A percentile compares a stretch with the other conserved stretches of the same genome.
phyloP scores from a whole-genome alignment of 1,140 invertebrate genomes.

The Papilio dardanus region DNA sequence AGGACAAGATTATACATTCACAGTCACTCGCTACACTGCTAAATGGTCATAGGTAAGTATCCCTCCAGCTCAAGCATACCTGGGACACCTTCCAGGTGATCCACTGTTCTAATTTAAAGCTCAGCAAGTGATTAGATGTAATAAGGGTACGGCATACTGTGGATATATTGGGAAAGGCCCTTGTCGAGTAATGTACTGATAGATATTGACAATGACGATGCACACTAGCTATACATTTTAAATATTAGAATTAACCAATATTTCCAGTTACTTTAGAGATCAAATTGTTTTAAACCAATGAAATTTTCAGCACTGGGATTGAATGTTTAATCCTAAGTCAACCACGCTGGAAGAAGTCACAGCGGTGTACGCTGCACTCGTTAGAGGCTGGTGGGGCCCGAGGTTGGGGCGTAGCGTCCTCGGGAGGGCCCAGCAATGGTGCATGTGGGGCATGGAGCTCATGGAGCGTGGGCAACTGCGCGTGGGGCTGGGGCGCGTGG shows the following conservation, averaged over 20 bases:
- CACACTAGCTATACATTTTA: no score
- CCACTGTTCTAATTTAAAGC: no score
- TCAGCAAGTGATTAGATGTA: no score
- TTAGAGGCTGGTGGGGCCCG: slow-evolving; percentile 92
- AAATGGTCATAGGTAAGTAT: slow-evolving; percentile 91
- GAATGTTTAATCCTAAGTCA: slow-evolving; percentile 91
- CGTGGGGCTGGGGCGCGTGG: slow-evolving; percentile 84
- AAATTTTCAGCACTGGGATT: slow-evolving; percentile 85
- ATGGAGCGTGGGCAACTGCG: slow-evolving; percentile 79
- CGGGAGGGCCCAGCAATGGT: slow-evolving; percentile 82
- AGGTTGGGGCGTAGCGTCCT: slow-evolving; percentile 79
- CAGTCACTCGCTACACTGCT: slow-evolving; percentile 91
- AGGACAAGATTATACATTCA: slow-evolving; percentile 89
- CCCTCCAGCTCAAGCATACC: background rate
- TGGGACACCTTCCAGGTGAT: no score
- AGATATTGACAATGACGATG: no score
- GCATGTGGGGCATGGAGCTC: slow-evolving; percentile 78
- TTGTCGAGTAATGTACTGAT: no score
- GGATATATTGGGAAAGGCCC: no score
- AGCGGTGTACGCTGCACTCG: slow-evolving; percentile 93
- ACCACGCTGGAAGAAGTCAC: slow-evolving; percentile 92
- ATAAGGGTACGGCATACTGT: no score
- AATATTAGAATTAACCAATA: no score
- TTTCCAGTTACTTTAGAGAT: no score
- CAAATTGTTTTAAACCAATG: background rate